These are phyloP conservation scores for Meleagris gallopavo DNA, from an alignment of 2,113 vertebrate genomes.

Conservation along the genomic window DNA sequence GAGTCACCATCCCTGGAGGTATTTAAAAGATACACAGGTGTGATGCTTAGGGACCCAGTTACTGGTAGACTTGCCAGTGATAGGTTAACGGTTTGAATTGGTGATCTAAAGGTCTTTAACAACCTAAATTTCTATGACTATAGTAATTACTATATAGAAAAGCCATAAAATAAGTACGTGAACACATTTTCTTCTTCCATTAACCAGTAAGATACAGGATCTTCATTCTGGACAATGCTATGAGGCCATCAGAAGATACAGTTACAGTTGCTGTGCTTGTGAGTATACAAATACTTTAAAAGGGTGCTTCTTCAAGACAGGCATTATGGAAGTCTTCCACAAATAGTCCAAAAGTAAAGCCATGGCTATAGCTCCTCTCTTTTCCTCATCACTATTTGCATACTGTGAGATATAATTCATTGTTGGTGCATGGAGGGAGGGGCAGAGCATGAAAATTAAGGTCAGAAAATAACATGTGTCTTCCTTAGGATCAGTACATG, in stretches of 20 bases:
- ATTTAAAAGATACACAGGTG: not conserved
- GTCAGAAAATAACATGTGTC: not conserved
- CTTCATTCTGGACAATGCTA: slow-evolving; percentile 75
- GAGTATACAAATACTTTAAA: slow-evolving; percentile 16
- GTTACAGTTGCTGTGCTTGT: slow-evolving; percentile 71
- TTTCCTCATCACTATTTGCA: not conserved
- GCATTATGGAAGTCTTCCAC: not conserved
- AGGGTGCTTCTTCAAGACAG: not conserved
- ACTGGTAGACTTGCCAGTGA: not conserved
- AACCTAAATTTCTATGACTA: not conserved
- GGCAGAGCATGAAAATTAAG: fast-evolving
- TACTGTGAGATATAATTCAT: not conserved
- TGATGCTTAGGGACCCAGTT: not conserved
- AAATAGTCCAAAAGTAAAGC: not conserved
- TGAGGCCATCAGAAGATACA: slow-evolving; percentile 61
- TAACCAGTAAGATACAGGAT: slow-evolving; percentile 74
- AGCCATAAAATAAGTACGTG: not conserved
- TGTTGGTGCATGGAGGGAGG: not conserved
- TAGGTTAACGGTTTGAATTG: not conserved
- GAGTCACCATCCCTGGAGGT: not conserved
- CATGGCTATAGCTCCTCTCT: not conserved
- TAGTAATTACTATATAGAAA: not conserved
- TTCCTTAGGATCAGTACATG: not conserved
- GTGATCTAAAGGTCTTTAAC: not conserved
- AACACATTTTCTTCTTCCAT: not conserved